Conservation (phyloP, 2,113 vertebrate genomes). For the Seriola aureovittata region DNA sequence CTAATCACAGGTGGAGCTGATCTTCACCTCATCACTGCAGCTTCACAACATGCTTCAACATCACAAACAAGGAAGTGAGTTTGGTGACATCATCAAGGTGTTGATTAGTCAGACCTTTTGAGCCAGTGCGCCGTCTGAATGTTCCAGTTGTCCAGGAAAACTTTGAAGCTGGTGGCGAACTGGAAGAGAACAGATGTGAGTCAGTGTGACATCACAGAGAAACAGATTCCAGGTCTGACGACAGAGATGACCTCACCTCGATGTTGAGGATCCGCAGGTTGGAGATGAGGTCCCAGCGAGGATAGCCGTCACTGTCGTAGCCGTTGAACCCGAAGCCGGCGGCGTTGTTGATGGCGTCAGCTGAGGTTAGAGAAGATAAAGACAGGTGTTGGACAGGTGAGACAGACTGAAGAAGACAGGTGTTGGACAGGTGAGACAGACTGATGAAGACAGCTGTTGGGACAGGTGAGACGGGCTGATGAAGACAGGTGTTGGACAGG, state of each 20-base stretch:
- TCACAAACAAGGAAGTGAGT: too few relatives aligned
- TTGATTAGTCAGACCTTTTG: constrained; percentile 88
- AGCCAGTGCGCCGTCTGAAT: constrained; percentile 97
- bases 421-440: not conserved
- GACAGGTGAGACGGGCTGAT: not conserved
- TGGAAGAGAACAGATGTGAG: constrained; percentile 72
- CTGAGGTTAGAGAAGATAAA: constrained; percentile 69
- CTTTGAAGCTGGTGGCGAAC: constrained; percentile 96
- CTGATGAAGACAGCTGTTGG: not conserved
- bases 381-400: not conserved
- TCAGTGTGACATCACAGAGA: too few relatives aligned
- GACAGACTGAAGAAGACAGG: not conserved
- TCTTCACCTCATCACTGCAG: too few relatives aligned
- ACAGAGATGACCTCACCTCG: constrained; percentile 80
- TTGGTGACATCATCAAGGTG: too few relatives aligned
- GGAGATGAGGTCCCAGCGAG: constrained; percentile 93
- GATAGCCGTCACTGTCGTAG: constrained; percentile 88
- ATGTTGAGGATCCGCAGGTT: constrained; percentile 94
- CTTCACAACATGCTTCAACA: too few relatives aligned
- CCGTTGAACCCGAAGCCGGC: constrained; percentile 96
- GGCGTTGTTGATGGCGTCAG: constrained; percentile 96
- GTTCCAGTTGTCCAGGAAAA: constrained; percentile 98
- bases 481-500: not conserved
- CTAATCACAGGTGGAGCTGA: too few relatives aligned
- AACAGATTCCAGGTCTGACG: too few relatives aligned